Conservation (phyloP, 2,888 invertebrate species). For the Corbicula japonica region DNA sequence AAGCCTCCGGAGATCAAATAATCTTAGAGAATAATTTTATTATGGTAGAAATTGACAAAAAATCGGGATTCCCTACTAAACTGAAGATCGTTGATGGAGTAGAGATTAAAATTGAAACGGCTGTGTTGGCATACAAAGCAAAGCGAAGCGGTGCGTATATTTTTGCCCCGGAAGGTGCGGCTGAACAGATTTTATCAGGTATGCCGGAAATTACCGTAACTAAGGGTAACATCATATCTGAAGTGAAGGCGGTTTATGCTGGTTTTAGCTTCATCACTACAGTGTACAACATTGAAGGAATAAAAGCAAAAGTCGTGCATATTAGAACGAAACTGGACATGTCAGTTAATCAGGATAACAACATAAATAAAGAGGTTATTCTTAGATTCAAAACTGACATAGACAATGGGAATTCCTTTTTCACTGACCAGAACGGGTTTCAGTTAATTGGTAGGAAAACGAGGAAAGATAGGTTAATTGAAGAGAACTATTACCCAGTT, state of each 20-base stretch:
- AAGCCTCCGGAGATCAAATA: no score
- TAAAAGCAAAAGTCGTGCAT: conserved; percentile 72
- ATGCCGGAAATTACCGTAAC: conserved; percentile 91
- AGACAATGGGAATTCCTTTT: conserved; percentile 74
- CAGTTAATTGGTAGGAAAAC: conserved; percentile 80
- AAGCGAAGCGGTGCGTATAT: conserved; percentile 85
- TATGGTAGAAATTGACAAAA: conserved; percentile 69
- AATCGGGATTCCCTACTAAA: conserved; percentile 89
- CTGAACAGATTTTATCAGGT: conserved; percentile 62
- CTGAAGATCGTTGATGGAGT: conserved; percentile 93
- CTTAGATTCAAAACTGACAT: conserved; percentile 81
- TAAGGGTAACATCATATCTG: conserved; percentile 94
- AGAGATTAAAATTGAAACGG: conserved; percentile 87
- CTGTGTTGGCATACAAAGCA: conserved; percentile 95
- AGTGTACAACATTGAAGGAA: conserved; percentile 71
- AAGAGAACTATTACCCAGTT: conserved; percentile 85
- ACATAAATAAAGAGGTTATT: conserved; percentile 81
- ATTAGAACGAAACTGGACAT: conserved; percentile 76
- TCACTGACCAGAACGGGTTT: conserved; percentile 85
- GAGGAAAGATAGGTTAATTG: conserved; percentile 73
- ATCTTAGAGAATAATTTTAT: conserved; percentile 75
- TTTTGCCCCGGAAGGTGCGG: conserved; percentile 80
- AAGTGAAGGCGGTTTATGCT: conserved; percentile 91
- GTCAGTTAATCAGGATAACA: conserved; percentile 7
- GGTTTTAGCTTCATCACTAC: conserved; percentile 71